phyloP scores from a whole-genome alignment of 2,888 invertebrate species.

The Barypeithes pellucidus region DNA sequence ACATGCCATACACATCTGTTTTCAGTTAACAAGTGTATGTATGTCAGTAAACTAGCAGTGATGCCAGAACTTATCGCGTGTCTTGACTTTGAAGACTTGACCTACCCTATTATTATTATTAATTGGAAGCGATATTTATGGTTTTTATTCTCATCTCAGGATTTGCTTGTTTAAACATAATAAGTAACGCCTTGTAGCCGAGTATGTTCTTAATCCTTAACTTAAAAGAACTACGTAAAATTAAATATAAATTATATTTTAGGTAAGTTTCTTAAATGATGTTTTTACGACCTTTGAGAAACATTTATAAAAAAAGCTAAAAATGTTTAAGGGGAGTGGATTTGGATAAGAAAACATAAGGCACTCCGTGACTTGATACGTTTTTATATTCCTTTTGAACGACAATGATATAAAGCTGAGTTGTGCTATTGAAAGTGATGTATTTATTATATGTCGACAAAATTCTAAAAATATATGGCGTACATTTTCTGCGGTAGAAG shows the following conservation, averaged over 20 bases:
- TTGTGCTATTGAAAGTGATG: conserved; percentile 51
- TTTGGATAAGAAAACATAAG: conserved; percentile 44
- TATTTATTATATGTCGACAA: conserved; percentile 53
- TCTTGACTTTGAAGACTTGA: no score
- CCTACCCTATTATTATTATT: no score
- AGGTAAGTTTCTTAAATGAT: not conserved
- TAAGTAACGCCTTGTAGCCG: no score
- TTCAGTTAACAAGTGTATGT: no score
- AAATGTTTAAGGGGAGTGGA: conserved; percentile 31
- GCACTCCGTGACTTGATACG: conserved; percentile 45
- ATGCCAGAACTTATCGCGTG: no score
- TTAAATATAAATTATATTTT: not conserved
- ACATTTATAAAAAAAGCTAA: conserved; percentile 20
- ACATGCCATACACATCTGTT: no score
- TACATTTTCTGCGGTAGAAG: conserved; percentile 46
- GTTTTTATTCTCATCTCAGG: no score
- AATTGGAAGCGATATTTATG: no score
- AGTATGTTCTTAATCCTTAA: no score
- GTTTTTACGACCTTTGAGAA: not conserved
- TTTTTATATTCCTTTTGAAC: conserved; percentile 50
- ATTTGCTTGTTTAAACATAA: no score
- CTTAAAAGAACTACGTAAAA: no score
- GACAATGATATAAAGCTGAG: conserved; percentile 51
- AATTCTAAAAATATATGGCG: conserved; percentile 47
- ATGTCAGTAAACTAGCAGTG: no score